These are phyloP conservation scores for Atta cephalotes DNA, from an alignment of 1,140 invertebrate species.

Conservation along the genomic window DNA sequence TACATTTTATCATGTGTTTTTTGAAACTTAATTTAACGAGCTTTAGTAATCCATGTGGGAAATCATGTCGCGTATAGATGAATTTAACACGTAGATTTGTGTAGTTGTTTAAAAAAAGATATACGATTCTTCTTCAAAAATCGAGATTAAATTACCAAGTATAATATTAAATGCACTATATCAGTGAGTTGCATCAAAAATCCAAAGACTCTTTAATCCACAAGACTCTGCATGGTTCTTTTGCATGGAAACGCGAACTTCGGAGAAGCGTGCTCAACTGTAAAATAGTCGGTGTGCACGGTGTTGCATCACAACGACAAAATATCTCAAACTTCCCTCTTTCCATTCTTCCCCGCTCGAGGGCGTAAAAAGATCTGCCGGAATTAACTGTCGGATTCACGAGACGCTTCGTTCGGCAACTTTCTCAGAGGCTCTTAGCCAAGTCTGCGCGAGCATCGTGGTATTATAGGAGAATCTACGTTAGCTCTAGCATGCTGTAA, in stretches of 20 bases:
- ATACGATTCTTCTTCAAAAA: not conserved
- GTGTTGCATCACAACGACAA: constrained; percentile 12
- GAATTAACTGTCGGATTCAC: constrained; percentile 57
- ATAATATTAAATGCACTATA: constrained; percentile 2
- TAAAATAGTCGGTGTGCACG: not conserved
- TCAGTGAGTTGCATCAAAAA: constrained; percentile 40
- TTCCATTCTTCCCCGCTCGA: not conserved
- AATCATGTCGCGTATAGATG: not conserved
- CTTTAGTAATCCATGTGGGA: not conserved
- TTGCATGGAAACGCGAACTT: constrained; percentile 45
- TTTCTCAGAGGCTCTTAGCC: constrained; percentile 54
- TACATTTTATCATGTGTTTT: not conserved
- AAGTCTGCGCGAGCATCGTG: constrained; percentile 34
- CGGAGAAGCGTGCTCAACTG: not conserved
- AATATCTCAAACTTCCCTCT: not conserved
- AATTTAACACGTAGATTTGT: not conserved
- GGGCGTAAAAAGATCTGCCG: constrained; percentile 63
- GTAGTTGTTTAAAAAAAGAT: not conserved
- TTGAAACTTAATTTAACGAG: not conserved
- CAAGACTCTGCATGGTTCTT: constrained; percentile 36
- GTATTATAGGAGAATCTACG: constrained; percentile 37
- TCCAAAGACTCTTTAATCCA: constrained; percentile 54
- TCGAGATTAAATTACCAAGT: not conserved
- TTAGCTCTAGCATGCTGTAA: constrained; percentile 23
- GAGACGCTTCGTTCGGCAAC: constrained; percentile 32